Evolutionary conservation across 2,888 invertebrate species (phyloP), one percentile per base, ranked within the genome.

Genomic region (Lingula anatina): DNA sequence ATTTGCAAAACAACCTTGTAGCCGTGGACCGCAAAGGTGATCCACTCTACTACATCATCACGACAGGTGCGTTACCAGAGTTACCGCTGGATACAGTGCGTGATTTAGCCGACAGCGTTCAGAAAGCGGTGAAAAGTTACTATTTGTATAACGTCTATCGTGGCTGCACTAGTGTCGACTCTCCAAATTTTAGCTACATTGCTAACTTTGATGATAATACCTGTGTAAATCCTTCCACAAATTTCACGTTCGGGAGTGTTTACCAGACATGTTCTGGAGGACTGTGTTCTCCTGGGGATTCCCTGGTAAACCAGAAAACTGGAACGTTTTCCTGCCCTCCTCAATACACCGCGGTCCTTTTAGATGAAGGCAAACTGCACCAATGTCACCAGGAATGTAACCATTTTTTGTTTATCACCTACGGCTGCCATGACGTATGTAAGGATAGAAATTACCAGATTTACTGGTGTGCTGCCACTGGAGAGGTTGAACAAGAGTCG

Each of bases 141-240:
- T 70, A 69, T 51, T 56, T 60, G 44, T 64, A 57, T 53, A 70
- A 70, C 50, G 55, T 58, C 1, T 54, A 64, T 44, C 46, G 53
- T 5, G 70, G 70, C 18, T 70, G 70, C 44, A 65, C 65, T 12
- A 47, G 60, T 5, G 48, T 44, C 9, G 59, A 60, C 26, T 59
- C 66, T 0, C 62, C 64, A 1, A 67, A 66, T 44, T 70, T 69
- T 48, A 59, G 57, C 25, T 62, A 60, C 35, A 51, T 57, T 23
- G 68, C 70, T 4, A 70, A 70, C 43, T 54, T 65, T n/a, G 65
- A 68, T 35, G 69, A 70, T 39, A 63, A 62, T 7, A 50, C 61
- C 0, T 70, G 70, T 37, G 38, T 54, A 24, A 49, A 57, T 21
- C 53, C 61, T 0, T 52, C 54, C 5, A 62, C 62, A 21, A 66